phyloP scores from a whole-genome alignment of 2,797 vertebrate genomes.

The Scomberomorus guttatus region DNA sequence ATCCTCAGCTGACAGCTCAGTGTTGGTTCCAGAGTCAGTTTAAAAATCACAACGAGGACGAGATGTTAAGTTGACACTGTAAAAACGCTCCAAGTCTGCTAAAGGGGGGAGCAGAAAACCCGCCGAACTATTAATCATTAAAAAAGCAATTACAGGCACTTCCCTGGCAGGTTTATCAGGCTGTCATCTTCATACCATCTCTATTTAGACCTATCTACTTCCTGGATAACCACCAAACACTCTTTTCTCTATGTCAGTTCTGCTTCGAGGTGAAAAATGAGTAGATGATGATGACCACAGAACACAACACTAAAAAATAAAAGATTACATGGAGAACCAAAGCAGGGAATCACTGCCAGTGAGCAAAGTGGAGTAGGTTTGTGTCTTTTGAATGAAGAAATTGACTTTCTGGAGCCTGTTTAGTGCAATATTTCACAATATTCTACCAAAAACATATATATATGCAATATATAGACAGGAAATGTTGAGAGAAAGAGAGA shows the following conservation, averaged over 20 bases:
- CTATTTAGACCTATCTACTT: constrained; percentile 46
- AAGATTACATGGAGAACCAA: neutral
- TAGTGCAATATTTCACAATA: neutral
- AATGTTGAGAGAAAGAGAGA: no score
- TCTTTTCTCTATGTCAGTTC: constrained; percentile 14
- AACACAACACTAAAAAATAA: neutral
- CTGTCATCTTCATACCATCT: constrained; percentile 56
- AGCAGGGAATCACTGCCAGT: neutral
- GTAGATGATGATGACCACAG: constrained; percentile 24
- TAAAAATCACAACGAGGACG: constrained; percentile 20
- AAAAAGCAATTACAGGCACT: constrained; percentile 52
- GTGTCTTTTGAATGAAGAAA: neutral
- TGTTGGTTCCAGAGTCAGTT: constrained; percentile 2
- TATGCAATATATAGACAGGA: no score
- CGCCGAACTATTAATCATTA: constrained; percentile 52
- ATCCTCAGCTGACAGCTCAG: neutral
- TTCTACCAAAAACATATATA: no score
- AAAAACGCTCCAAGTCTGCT: constrained; percentile 1
- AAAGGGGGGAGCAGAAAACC: neutral
- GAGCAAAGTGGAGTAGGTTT: neutral
- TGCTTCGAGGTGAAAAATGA: constrained; percentile 28
- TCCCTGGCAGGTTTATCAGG: constrained; percentile 44
- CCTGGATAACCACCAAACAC: constrained; percentile 44
- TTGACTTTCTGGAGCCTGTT: no score
- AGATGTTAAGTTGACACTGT: constrained; percentile 32